Evolutionary conservation across 2,888 invertebrate species (phyloP).

Genomic region (Lutraria lutraria): DNA sequence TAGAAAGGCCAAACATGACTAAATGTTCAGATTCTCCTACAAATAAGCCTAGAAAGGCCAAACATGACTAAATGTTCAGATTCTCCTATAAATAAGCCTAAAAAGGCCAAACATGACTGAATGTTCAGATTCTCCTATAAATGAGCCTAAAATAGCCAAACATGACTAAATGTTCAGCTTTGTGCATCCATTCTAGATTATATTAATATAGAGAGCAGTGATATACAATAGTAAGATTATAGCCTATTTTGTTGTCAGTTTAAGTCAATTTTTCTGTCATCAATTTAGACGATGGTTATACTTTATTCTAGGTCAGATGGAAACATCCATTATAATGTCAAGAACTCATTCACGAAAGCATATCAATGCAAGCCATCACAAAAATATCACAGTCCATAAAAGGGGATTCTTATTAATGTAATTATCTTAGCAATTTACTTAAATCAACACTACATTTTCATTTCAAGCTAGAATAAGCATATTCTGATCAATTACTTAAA

Average conservation of each 20-base stretch:
- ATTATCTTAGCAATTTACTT: too few species aligned
- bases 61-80: too few species aligned
- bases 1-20: conserved; percentile 16
- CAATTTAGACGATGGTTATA: not conserved
- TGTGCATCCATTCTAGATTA: not conserved
- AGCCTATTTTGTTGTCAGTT: not conserved
- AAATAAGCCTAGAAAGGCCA: not conserved
- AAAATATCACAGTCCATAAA: too few species aligned
- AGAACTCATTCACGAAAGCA: not conserved
- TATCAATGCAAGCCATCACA: too few species aligned
- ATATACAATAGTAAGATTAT: not conserved
- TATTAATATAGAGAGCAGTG: not conserved
- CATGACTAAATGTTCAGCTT: not conserved
- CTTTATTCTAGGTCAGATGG: not conserved
- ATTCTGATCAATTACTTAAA: too few species aligned
- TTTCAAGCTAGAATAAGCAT: too few species aligned
- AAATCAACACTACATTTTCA: too few species aligned
- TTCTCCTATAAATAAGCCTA: not conserved
- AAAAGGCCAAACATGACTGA: conserved; percentile 18
- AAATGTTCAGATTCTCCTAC: too few species aligned
- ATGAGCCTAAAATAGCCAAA: not conserved
- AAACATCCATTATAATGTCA: not conserved
- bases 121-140: too few species aligned
- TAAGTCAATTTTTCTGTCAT: conserved; percentile 20
- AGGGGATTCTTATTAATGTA: too few species aligned